Base-by-base conservation (phyloP, 1,140 invertebrate genomes). In the Drosophila aff. region DNA sequence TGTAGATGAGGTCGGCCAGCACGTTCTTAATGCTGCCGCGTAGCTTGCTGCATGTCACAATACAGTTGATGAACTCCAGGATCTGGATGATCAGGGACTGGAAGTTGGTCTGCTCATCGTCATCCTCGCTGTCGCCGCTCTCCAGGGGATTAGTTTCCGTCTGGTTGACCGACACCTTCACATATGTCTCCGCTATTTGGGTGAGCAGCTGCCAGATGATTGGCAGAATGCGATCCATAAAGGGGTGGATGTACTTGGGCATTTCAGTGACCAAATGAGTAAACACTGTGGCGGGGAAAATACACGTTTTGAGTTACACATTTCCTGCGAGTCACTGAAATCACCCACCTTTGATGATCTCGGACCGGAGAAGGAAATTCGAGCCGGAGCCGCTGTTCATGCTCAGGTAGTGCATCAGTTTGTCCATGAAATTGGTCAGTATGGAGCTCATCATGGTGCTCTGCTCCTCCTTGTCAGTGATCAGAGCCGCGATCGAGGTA, bases 71-170 rank as follows among this genome's bases (percentile, higher is more conserved):
- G 81, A 97, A 96, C 85, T 97, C 96, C 81, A 97, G 96, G 31
- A 96, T 95, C 57, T 95, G 95, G 80, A 96, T 96, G n/a, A 97
- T 95, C 31, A 97, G 93, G 72, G 95, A 96, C 79, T 96, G 95
- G 85, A 97, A 96, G 57, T 96, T 95, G 11, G 96, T 94, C 28
- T 95, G 93, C 92, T 96, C 96, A 57, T 96, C 96, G 23, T 92
- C 92, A 16, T 92, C 91, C 58, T 92, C 92, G 59, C 64, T 76
- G 73, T 83, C 81, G n/a, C 81, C 65, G 11, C 71, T 74, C 0
- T 79, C 73, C 41, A 93, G 72, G 0, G 92, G 83, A 78, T 79
- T 91, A 2, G 65, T n/a, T 43, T 92, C 91, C 2, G 81, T 91
- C 71, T 92, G 87, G 60, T 93, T 93, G 2, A 93, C 92, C 3